Evolutionary conservation across 37 sponge, comb jelly and placozoan species (phyloP).

Genomic region (Ephydatia muelleri): DNA sequence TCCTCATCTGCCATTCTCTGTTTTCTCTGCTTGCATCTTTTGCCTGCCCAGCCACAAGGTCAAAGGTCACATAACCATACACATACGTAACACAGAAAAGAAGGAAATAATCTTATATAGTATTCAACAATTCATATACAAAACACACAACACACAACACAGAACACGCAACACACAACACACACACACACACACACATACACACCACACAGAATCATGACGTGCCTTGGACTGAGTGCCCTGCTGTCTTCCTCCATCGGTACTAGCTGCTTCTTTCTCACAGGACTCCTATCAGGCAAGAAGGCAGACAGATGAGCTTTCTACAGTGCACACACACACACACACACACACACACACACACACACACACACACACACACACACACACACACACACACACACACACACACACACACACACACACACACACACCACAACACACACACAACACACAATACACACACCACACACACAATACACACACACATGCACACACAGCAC

Average conservation of each 20-base stretch:
- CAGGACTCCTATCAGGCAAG: conserved; percentile 44
- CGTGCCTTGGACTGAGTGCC: conserved; percentile 43
- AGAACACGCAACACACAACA: neutral
- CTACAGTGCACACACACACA: too few species aligned
- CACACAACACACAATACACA: neutral
- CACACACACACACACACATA: too few species aligned
- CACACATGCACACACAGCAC: neutral
- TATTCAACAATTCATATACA: too few species aligned
- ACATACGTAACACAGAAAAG: too few species aligned
- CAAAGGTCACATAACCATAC: neutral
- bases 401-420: conserved; percentile 45
- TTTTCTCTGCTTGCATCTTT: conserved; percentile 50
- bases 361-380: neutral
- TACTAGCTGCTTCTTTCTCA: conserved; percentile 46
- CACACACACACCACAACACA: neutral
- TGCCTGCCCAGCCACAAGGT: conserved; percentile 30
- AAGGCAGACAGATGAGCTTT: neutral
- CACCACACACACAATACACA: neutral
- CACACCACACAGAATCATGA: too few species aligned
- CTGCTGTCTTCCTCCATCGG: conserved; percentile 10
- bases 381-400: neutral
- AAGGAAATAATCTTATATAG: too few species aligned
- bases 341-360: neutral
- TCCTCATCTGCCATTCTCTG: conserved; percentile 72
- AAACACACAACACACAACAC: neutral